Evolutionary conservation across 2,797 vertebrate species (phyloP), one percentile per base, ranked within the genome.

Genomic region (Gymnoscopelus microlampas): DNA sequence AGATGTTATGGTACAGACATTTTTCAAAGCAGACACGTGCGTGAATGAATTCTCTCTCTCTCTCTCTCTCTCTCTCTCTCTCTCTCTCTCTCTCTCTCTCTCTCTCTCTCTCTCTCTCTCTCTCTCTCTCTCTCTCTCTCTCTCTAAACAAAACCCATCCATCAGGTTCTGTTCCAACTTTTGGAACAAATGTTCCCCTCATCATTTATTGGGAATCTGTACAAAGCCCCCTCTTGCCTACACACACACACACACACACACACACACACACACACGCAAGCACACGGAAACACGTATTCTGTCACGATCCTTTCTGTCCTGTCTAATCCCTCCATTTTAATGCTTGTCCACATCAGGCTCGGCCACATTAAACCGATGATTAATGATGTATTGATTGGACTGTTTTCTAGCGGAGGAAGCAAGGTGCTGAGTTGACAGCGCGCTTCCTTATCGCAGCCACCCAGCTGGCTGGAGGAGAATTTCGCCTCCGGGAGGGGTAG

Each of bases 351-450:
- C 88, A 82, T 86, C 60, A 63, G 85, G 78, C 87, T 73, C 24
- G 81, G 84, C 88, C 82, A 85, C 88, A 85, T 90, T 92, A 91
- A 91, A 91, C 69, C 76, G 8, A 78, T 93, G 92, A 93, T 92
- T 93, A 92, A 93, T 88, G 89, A 91, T 81, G 83, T 91, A 94
- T 94, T 85, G 92, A 94, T 93, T 89, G 84, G 81, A 70, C 77
- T 83, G 83, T 88, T 88, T 90, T 88, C 79, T 72, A 77, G 67
- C 85, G 63, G 70, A 0, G 66, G 63, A 85, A 78, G 79, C 77
- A 78, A 87, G 90, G 81, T 92, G 92, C 89, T 93, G 92, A 92
- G 89, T 91, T 86, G 87, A 90, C 91, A 87, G 85, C 81, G 65
- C 75, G 71, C 84, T 76, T 76, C 79, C 88, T 91, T 94, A 90